Conservation (phyloP, 2,888 invertebrate species). For the Drosophila cognata region DNA sequence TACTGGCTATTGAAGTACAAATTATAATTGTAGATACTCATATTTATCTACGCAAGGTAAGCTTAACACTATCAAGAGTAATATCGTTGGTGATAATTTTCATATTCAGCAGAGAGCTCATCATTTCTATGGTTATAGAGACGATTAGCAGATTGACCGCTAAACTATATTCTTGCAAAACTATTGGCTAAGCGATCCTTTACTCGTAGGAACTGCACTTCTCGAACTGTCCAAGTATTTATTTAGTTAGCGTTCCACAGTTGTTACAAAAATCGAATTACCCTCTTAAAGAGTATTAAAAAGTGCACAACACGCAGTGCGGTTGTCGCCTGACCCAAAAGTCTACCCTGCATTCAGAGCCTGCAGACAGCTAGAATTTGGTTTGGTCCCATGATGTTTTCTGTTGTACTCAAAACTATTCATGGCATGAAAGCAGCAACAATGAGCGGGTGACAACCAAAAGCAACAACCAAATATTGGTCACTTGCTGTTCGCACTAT, state of each 20-base stretch:
- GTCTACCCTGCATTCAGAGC: slow-evolving; percentile 22
- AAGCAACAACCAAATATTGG: slow-evolving; percentile 57
- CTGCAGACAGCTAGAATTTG: slow-evolving; percentile 38
- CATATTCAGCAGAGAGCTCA: background rate
- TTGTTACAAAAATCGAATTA: background rate
- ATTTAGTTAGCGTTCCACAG: background rate
- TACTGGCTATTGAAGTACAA: background rate
- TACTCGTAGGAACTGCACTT: background rate
- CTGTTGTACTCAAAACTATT: slow-evolving; percentile 74
- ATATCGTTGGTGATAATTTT: background rate
- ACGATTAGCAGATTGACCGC: background rate
- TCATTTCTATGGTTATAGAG: background rate
- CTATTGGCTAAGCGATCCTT: background rate
- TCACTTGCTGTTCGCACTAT: slow-evolving; percentile 60
- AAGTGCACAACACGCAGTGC: slow-evolving; percentile 63
- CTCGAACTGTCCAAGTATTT: background rate
- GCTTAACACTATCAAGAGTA: too few relatives aligned
- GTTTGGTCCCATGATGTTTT: slow-evolving; percentile 42
- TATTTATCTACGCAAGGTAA: too few relatives aligned
- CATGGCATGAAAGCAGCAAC: slow-evolving; percentile 50
- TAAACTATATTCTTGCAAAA: background rate
- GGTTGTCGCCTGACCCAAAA: slow-evolving; percentile 43
- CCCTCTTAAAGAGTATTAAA: slow-evolving; percentile 4
- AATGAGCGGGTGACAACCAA: slow-evolving; percentile 10
- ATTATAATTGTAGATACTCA: background rate